Conservation (phyloP, 2,797 vertebrate species). For the Potorous gilbertii region DNA sequence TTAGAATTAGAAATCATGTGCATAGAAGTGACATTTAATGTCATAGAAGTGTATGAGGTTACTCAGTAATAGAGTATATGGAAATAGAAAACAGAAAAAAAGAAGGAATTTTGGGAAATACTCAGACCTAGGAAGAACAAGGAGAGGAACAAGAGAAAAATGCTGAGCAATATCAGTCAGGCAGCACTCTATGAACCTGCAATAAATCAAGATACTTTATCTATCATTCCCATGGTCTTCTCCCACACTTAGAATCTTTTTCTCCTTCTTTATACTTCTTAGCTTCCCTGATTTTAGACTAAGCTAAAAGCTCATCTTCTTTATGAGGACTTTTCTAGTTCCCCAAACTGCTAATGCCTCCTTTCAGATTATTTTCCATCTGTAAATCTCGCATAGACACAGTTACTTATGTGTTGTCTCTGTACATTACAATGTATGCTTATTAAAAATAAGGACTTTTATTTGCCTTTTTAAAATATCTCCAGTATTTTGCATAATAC, state of each 20-base stretch:
- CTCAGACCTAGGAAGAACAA: too few species aligned
- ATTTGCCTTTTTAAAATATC: not conserved
- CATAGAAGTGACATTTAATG: not conserved
- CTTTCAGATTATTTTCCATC: not conserved
- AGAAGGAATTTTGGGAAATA: not conserved
- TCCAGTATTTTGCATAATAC: not conserved
- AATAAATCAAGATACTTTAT: not conserved
- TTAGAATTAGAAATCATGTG: not conserved
- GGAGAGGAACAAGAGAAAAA: not conserved
- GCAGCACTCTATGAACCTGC: not conserved
- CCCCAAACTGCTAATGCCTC: not conserved
- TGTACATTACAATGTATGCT: not conserved
- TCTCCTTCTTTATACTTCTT: not conserved
- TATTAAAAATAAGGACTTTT: not conserved
- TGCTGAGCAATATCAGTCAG: not conserved
- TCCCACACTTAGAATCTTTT: not conserved
- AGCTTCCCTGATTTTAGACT: not conserved
- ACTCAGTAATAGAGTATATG: too few species aligned
- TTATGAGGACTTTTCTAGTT: not conserved
- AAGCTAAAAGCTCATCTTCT: not conserved
- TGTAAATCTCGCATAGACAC: not conserved
- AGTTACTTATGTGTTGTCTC: not conserved
- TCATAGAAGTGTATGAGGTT: not conserved
- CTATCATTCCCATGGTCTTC: not conserved
- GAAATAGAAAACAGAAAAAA: not conserved